Base-by-base conservation (phyloP, 2,888 invertebrate species). In the Teleiodes luculella region DNA sequence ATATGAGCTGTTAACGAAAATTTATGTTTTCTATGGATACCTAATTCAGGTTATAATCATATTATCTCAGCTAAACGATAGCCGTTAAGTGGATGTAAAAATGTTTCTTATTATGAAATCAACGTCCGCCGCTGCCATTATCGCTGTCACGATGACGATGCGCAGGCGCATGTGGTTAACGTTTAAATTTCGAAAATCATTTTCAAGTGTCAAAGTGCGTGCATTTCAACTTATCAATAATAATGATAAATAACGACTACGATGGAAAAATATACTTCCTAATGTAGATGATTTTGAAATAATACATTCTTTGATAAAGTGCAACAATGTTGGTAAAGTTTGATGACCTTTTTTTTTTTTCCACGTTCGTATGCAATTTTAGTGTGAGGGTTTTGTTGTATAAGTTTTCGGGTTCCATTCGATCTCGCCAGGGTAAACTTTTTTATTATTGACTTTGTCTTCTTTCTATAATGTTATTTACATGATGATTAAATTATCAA, bases 101-200 rank as follows among this genome's bases (percentile, higher is more conserved):
- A 64, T 63, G 67, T 71, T 70, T 66, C 65, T 70, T 70, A 70
- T 80, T 78, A 69, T 68, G 70, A 68, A 76, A 77, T 79, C 71
- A 68, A 57, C 46, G 18, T 46, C 16, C 16, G 16, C 16, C 50
- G 50, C 64, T 63, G 66, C 64, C 70, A 70, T 54, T 53, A 57
- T 51, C 31, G 48, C 51, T 54, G 52, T 54, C 54, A 52, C 39
- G 53, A 52, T 57, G 54, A 55, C 57, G 48, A 48, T 55, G 52
- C 54, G 54, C 52, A 59, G 57, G 35, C 51, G 37, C 56, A 53
- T 60, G 55, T 54, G 61, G 54, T 55, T 54, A 43, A 54, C 57
- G 55, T 56, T 57, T 43, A 48, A 53, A 46, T 28, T n/a, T 43
- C 43, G 20, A 14, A 43, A 11, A 20, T 28, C 43, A 20, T 43